Conservation (phyloP, 2,797 vertebrate species). For the Decapterus maruadsi region DNA sequence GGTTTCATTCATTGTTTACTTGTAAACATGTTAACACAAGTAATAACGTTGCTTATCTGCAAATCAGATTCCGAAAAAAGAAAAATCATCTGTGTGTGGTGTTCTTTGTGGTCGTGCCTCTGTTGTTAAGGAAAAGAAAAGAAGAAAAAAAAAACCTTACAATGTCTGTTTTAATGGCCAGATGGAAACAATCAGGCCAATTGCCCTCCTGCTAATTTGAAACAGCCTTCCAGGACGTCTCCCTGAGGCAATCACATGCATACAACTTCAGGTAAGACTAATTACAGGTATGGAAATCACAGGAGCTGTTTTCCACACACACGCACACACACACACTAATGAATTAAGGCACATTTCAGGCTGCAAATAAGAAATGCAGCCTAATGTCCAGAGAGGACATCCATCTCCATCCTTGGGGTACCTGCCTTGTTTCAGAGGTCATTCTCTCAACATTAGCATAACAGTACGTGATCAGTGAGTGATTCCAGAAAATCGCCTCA, state of each 20-base stretch:
- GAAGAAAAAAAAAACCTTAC: slow-evolving; percentile 30
- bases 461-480: slow-evolving; percentile 47
- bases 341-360: slow-evolving; percentile 63
- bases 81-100: slow-evolving; percentile 28
- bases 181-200: slow-evolving; percentile 86
- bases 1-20: slow-evolving; percentile 29
- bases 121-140: slow-evolving; percentile 34
- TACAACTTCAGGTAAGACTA: slow-evolving; percentile 81
- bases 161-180: slow-evolving; percentile 80
- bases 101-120: slow-evolving; percentile 40
- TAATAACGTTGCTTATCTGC: slow-evolving; percentile 15
- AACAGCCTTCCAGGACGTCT: slow-evolving; percentile 81
- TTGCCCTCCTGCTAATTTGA: slow-evolving; percentile 82
- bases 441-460: slow-evolving; percentile 56
- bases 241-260: slow-evolving; percentile 82
- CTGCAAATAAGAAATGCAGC: slow-evolving; percentile 53
- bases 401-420: slow-evolving; percentile 32
- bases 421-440: slow-evolving; percentile 55
- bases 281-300: slow-evolving; percentile 83
- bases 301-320: slow-evolving; percentile 56
- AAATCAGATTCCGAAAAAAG: slow-evolving; percentile 46
- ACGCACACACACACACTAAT: slow-evolving; percentile 47
- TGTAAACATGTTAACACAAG: slow-evolving; percentile 4
- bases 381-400: slow-evolving; percentile 51
- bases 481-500: slow-evolving; percentile 39